A percentile compares a stretch with the other conserved stretches of the same genome.
Evolutionary conservation across 2,797 vertebrate genomes (phyloP).

Genomic region (Sebastes ruberrimus): DNA sequence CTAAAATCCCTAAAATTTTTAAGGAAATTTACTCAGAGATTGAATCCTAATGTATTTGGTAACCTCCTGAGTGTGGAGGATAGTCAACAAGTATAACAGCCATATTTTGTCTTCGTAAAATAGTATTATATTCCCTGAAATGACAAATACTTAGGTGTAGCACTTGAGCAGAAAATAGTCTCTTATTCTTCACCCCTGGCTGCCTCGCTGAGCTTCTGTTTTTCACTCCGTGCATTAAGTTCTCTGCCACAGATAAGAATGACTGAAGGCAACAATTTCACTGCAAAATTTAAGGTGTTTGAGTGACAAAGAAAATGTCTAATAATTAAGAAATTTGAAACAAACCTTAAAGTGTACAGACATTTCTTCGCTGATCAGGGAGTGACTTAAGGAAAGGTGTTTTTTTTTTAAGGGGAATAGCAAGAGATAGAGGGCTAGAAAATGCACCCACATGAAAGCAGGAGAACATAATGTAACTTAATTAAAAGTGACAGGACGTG

Average conservation of each 20-base stretch:
- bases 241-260: not conserved
- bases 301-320: not conserved
- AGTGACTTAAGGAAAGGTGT: not conserved
- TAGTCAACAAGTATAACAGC: not conserved
- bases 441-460: not conserved
- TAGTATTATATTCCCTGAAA: not conserved
- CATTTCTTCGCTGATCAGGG: not conserved
- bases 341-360: not conserved
- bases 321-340: not conserved
- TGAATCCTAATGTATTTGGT: not conserved
- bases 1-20: not conserved
- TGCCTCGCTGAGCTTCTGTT: not conserved
- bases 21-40: not conserved
- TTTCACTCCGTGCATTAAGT: not conserved
- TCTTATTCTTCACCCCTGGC: not conserved
- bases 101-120: not conserved
- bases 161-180: not conserved
- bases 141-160: not conserved
- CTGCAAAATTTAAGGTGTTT: not conserved
- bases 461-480: slow-evolving; percentile 20
- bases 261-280: not conserved
- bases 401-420: not conserved
- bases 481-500: slow-evolving; percentile 45
- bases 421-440: not conserved
- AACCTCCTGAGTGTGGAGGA: not conserved